phyloP scores from a whole-genome alignment of 2,888 invertebrate genomes.

The Dione vanillae region DNA sequence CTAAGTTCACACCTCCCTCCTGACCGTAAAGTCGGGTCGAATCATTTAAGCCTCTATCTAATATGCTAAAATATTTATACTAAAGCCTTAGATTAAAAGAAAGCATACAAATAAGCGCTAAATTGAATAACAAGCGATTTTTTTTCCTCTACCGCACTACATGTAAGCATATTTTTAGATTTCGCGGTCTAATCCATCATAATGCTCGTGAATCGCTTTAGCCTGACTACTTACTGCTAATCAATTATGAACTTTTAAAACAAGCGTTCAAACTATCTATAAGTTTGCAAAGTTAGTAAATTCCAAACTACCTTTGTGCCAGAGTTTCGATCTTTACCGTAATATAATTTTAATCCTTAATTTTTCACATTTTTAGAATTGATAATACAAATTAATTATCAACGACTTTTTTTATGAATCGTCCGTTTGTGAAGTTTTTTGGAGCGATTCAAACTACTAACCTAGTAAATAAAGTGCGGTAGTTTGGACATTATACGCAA shows the following conservation, averaged over 20 bases:
- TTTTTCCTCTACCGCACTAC: conserved; percentile 34
- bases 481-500: too few relatives aligned
- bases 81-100: neutral
- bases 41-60: conserved; percentile 40
- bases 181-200: conserved; percentile 45
- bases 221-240: neutral
- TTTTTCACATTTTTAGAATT: neutral
- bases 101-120: conserved; percentile 28
- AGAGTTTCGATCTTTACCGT: conserved; percentile 13
- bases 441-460: too few relatives aligned
- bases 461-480: too few relatives aligned
- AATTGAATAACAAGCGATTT: neutral
- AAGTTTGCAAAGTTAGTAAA: neutral
- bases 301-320: conserved; percentile 9
- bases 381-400: too few relatives aligned
- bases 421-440: too few relatives aligned
- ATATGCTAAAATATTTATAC: conserved; percentile 14
- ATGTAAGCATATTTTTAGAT: conserved; percentile 46
- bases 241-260: neutral
- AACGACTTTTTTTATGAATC: too few relatives aligned
- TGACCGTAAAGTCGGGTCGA: conserved; percentile 34
- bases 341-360: neutral
- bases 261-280: neutral
- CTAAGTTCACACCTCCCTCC: conserved; percentile 31
- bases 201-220: conserved; percentile 39